Evolutionary conservation across 2,797 vertebrate genomes (phyloP).

Genomic region (Chrysocyon brachyurus): DNA sequence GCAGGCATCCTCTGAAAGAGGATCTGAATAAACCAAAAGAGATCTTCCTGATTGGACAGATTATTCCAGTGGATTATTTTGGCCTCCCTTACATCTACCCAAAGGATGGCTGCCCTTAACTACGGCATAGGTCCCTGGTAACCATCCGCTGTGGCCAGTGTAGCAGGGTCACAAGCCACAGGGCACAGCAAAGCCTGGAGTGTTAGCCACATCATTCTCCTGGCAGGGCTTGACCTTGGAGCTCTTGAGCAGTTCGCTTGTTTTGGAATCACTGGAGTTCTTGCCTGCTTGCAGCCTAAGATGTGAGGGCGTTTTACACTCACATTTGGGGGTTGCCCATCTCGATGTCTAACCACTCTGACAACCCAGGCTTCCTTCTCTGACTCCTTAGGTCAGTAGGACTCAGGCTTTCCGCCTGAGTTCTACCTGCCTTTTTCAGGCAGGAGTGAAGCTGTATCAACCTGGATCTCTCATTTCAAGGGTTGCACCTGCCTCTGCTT

Average conservation of each 20-base stretch:
- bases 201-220: neutral
- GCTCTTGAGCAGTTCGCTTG: neutral
- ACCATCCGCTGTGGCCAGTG: neutral
- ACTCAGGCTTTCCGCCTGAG: neutral
- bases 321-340: neutral
- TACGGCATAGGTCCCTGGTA: neutral
- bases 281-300: neutral
- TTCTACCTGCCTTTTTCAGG: neutral
- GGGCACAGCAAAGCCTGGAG: neutral
- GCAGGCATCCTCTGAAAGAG: neutral
- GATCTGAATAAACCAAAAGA: neutral
- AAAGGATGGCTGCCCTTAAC: neutral
- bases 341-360: neutral
- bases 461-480: neutral
- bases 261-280: neutral
- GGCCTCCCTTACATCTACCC: neutral
- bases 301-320: neutral
- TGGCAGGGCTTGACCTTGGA: neutral
- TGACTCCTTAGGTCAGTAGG: neutral
- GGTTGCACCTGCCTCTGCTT: neutral
- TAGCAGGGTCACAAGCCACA: neutral
- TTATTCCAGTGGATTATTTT: neutral
- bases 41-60: neutral
- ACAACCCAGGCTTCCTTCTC: neutral
- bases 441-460: neutral